Evolutionary conservation across 2,113 vertebrate genomes (phyloP), one percentile per base, ranked within the genome.

Genomic region (Dicerorhinus sumatrensis): DNA sequence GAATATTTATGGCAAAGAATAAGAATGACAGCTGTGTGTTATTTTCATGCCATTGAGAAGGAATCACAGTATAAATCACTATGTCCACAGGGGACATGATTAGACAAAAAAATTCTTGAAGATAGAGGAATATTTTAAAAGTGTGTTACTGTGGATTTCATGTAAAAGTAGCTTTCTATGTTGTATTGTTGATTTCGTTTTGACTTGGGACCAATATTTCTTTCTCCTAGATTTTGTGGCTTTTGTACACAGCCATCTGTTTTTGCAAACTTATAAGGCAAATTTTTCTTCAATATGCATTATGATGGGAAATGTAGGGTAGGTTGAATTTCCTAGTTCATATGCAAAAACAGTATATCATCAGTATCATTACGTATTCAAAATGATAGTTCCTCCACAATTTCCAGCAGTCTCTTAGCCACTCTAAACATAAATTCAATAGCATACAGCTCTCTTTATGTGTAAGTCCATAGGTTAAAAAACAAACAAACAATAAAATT

Each of bases 391-490:
- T 79, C 20, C 31, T 60, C 16, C 4, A 80, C 29, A 96, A 93
- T 95, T 85, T 21, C 31, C 2, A 11, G 31, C 51, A 92, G 11
- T 31, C 31, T 62, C 13, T 92, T 77, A 69, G 7, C 21, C 42
- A 90, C 31, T 75, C 31, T 62, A 27, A 89, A 91, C 54, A 94
- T 36, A 90, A 94, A 92, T 90, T 91, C 88, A 92, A 36, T 80
- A 94, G 89, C 84, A 84, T 36, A 27, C 0, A 4, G 21, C 29
- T 89, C 11, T 82, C 23, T 84, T 87, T 91, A 70, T 60, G 23
- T 85, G 23, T 67, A 11, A 87, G 3, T 31, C 23, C 31, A 36
- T 80, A 93, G 56, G 56, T 88, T 89, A 42, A 91, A 96, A 89
- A 86, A 86, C 46, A 95, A 93, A 83, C 11, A 91, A 75, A 86